Base-by-base conservation (phyloP, 2,888 invertebrate species). In the Ectobius pallidus region DNA sequence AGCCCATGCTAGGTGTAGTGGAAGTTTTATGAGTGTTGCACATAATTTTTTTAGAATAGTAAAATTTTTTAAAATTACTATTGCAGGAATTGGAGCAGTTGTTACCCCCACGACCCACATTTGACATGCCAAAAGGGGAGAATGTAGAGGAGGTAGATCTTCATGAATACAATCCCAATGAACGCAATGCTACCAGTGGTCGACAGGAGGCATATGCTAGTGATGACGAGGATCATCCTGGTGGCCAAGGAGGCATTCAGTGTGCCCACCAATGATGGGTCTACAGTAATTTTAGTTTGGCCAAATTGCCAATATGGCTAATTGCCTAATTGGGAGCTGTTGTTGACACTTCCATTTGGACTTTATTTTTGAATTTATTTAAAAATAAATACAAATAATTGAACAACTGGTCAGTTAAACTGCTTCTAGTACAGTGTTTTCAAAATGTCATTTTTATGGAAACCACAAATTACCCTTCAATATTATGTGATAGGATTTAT, bases 71-170 rank as follows among this genome's bases (percentile, higher is more conserved):
- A 11, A 6, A 34, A 34, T 34, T 34, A 34, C 6, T 34, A 11
- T 34, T 58, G 77, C 84, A 91, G 85, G 83, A 88, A 79, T 84
- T 97, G 76, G 95, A 95, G 82, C 85, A 84, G 67, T 81, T 94
- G 72, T 84, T 97, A 78, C 94, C 96, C 0, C 86, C 91, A 0
- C 86, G 93, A 75, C 88, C 92, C 63, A 84, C 85, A 3, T 88
- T 92, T 80, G 86, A 85, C 22, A 89, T 92, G 86, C 94, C 95
- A 0, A 86, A 86, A 70, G 92, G 92, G 4, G 94, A 94, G 67
- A 87, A 93, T 80, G 94, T 94, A 0, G 95, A 96, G 81, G 95
- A 96, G 82, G 96, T 94, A 0, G 91, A 92, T 80, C 84, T 97
- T 81, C 86, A 87, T 77, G 94, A 95, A 74, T 91, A 90, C 78